Evolutionary conservation across 2,888 invertebrate species (phyloP).

Genomic region (Portevinia maculata): DNA sequence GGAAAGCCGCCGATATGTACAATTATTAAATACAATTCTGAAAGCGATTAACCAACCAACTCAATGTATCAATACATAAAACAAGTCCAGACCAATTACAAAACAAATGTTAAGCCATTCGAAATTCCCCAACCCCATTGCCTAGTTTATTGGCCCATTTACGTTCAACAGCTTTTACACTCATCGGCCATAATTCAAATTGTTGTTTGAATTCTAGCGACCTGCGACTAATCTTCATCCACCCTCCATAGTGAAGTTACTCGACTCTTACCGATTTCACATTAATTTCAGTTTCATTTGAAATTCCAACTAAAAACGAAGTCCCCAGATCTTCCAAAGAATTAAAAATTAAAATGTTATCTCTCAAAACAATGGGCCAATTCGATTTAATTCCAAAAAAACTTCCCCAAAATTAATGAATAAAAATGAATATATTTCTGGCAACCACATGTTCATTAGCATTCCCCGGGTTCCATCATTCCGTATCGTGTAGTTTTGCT

Average conservation of each 20-base stretch:
- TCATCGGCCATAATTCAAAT: constrained; percentile 48
- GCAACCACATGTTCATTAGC: constrained; percentile 71
- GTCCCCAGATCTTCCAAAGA: constrained; percentile 28
- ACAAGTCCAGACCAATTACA: background rate
- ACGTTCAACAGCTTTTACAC: constrained; percentile 19
- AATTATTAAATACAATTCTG: too few relatives aligned
- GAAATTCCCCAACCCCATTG: background rate
- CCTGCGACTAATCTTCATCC: constrained; percentile 13
- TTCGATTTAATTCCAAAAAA: constrained; percentile 9
- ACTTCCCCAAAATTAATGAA: constrained; percentile 38
- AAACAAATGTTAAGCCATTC: background rate
- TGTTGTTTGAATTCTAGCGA: background rate
- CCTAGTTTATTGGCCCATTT: constrained; percentile 8
- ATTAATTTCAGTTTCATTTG: constrained; percentile 46
- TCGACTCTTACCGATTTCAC: constrained; percentile 12
- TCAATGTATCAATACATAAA: background rate
- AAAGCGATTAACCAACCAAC: background rate
- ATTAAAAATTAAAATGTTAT: constrained; percentile 68
- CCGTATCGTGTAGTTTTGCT: constrained; percentile 12
- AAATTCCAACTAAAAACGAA: constrained; percentile 42
- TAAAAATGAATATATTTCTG: constrained; percentile 58
- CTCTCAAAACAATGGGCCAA: constrained; percentile 55
- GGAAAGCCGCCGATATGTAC: too few relatives aligned
- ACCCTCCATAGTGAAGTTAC: background rate
- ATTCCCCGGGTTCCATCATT: constrained; percentile 42